A percentile compares a stretch with the other conserved stretches of the same genome.
Evolutionary conservation across 2,797 vertebrate genomes (phyloP).

Genomic region (Sebastes steindachneri): DNA sequence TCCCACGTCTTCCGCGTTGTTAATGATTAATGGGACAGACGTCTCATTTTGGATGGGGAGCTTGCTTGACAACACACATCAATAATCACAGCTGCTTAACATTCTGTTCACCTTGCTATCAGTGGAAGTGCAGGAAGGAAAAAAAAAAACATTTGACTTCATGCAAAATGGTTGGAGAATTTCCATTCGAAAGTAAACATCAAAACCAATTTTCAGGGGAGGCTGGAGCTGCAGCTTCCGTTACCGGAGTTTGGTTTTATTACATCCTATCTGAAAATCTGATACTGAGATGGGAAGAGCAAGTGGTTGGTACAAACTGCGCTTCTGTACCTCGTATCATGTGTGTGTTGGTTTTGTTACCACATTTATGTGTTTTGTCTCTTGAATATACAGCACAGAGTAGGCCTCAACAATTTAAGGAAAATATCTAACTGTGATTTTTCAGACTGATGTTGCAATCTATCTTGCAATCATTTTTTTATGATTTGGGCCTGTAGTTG

Average conservation of each 20-base stretch:
- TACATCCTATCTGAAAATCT: constrained; percentile 26
- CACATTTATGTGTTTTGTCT: not conserved
- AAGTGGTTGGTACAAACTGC: constrained; percentile 20
- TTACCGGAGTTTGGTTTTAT: constrained; percentile 23
- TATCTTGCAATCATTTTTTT: not conserved
- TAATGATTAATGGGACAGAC: constrained; percentile 64
- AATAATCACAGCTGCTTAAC: constrained; percentile 59
- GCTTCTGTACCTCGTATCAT: not conserved
- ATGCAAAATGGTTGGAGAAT: constrained; percentile 44
- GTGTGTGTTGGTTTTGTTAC: constrained; percentile 2
- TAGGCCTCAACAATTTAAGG: not conserved
- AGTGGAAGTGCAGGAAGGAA: not conserved
- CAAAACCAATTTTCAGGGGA: constrained; percentile 41
- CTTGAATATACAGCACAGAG: not conserved
- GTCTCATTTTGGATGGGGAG: constrained; percentile 45
- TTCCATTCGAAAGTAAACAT: constrained; percentile 47
- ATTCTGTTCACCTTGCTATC: constrained; percentile 55
- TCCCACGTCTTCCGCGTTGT: constrained; percentile 22
- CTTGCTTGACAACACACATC: constrained; percentile 42
- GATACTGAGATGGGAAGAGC: not conserved
- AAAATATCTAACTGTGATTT: not conserved
- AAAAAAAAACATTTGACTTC: constrained; percentile 29
- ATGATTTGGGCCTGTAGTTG: not conserved
- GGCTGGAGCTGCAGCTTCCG: constrained; percentile 10
- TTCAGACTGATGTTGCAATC: not conserved